A percentile compares a stretch with the other conserved stretches of the same genome.
Conservation (phyloP, 2,888 invertebrate genomes). For the Steromphala cineraria region DNA sequence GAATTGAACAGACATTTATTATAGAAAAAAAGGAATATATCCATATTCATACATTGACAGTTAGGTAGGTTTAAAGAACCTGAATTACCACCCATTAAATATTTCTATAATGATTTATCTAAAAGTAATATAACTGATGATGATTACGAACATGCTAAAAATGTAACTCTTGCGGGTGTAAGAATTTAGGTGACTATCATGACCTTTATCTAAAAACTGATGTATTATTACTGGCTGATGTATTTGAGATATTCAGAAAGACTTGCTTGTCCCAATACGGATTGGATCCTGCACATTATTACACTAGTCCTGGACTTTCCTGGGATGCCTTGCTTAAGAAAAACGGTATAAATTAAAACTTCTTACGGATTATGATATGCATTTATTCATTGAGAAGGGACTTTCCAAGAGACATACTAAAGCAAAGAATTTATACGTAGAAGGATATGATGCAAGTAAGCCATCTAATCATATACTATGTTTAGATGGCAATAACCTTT, state of each 20-base stretch:
- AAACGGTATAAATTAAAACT: slow-evolving; percentile 55
- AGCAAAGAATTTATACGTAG: slow-evolving; percentile 56
- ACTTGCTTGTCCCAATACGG: no score
- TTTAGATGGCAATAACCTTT: neutral
- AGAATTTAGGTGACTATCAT: slow-evolving; percentile 33
- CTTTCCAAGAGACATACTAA: slow-evolving; percentile 55
- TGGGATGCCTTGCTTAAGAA: slow-evolving; percentile 66
- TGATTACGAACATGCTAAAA: no score
- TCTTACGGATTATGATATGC: slow-evolving; percentile 58
- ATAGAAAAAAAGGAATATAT: no score
- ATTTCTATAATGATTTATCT: no score
- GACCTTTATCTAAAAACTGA: no score
- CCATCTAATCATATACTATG: neutral
- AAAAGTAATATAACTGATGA: no score
- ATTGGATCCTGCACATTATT: slow-evolving; percentile 63
- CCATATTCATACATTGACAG: no score
- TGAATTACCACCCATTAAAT: no score
- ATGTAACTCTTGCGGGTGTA: no score
- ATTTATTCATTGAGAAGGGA: slow-evolving; percentile 50
- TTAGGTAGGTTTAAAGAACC: no score
- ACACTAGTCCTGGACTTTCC: slow-evolving; percentile 60
- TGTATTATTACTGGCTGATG: slow-evolving; percentile 62
- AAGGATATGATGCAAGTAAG: neutral
- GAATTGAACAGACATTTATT: no score
- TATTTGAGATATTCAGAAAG: slow-evolving; percentile 66